Percentiles rank a stretch among this genome's conserved stretches.
Conservation (phyloP, 1,140 invertebrate species). For the Lucilia sericata region DNA sequence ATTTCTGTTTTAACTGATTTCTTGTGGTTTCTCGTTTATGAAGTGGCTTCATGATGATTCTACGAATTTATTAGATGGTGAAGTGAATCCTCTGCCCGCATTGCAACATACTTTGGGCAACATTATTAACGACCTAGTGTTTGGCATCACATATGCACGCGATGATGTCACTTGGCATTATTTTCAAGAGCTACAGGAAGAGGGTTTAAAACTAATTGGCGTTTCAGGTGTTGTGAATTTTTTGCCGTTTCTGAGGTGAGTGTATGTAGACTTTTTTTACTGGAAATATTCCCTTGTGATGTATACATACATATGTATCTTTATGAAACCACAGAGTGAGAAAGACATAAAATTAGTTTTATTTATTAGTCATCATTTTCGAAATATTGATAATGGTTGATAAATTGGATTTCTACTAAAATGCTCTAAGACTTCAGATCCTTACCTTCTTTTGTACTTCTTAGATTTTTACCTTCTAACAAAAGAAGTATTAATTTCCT, state of each 20-base stretch:
- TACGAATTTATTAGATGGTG: constrained; percentile 30
- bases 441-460: constrained; percentile 42
- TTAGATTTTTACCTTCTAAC: constrained; percentile 73
- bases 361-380: neutral
- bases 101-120: constrained; percentile 82
- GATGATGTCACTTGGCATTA: constrained; percentile 80
- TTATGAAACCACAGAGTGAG: neutral
- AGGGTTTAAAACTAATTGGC: constrained; percentile 82
- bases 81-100: constrained; percentile 55
- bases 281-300: no score
- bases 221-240: constrained; percentile 86
- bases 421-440: no score
- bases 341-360: neutral
- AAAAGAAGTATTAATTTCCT: constrained; percentile 71
- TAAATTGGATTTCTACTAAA: no score
- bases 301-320: no score
- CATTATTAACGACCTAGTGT: constrained; percentile 80
- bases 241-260: constrained; percentile 81
- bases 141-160: constrained; percentile 77
- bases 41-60: constrained; percentile 48
- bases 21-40: constrained; percentile 44
- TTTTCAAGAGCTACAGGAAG: constrained; percentile 80
- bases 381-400: no score
- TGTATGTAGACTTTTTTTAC: neutral
- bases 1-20: constrained; percentile 22